Evolutionary conservation across 2,113 vertebrate genomes (phyloP).

Genomic region (Sarotherodon lohbergeri): DNA sequence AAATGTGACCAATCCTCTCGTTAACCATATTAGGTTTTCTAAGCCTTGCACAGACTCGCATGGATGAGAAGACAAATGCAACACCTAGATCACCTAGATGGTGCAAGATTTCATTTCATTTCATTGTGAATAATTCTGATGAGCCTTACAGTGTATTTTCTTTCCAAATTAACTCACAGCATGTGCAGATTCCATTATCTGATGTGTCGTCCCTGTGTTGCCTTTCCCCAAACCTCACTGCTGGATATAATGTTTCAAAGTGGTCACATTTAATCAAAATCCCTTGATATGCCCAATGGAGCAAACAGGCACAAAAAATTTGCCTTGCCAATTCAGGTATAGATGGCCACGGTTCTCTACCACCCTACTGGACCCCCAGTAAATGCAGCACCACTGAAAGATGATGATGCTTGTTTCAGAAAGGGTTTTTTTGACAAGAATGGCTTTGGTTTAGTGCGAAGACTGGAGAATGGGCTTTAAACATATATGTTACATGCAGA

Average conservation of each 20-base stretch:
- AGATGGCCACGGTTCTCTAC: background rate
- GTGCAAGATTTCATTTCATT: background rate
- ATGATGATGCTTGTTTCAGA: conserved; percentile 38
- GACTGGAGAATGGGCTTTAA: background rate
- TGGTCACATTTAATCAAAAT: conserved; percentile 60
- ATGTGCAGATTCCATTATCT: background rate
- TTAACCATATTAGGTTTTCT: conserved; percentile 6
- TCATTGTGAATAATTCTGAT: background rate
- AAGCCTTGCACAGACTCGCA: background rate
- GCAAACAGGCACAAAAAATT: background rate
- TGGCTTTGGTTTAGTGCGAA: background rate
- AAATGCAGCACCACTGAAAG: conserved; percentile 11
- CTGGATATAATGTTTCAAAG: conserved; percentile 12
- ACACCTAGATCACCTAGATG: background rate
- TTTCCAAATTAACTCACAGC: background rate
- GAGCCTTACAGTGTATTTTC: background rate
- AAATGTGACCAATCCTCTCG: background rate
- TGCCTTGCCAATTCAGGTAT: conserved; percentile 26
- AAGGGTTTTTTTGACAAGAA: conserved; percentile 11
- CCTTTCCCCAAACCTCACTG: background rate
- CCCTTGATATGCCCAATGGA: conserved; percentile 65
- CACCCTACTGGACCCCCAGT: background rate
- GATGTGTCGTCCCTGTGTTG: background rate
- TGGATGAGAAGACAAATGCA: background rate
- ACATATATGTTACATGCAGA: conserved; percentile 53